A percentile compares a stretch with the other conserved stretches of the same genome.
phyloP scores from a whole-genome alignment of 1,140 invertebrate species.

The Drosophila neocordata region DNA sequence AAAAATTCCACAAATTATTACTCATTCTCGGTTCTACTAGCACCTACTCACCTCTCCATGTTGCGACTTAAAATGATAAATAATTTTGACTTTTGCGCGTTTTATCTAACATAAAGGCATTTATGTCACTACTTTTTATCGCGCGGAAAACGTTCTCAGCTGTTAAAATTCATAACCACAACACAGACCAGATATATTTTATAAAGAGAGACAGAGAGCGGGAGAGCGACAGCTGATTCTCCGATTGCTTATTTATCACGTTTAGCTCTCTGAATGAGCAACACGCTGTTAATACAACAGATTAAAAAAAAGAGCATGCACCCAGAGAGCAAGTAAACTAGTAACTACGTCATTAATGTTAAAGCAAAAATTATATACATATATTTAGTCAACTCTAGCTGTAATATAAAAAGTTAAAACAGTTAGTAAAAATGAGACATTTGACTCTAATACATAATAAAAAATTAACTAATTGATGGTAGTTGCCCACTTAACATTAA shows the following conservation, averaged over 20 bases:
- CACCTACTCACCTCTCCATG: conserved; percentile 45
- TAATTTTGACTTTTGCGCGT: conserved; percentile 1
- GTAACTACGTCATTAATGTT: not conserved
- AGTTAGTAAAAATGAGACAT: too few species aligned
- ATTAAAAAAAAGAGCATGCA: not conserved
- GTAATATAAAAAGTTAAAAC: too few species aligned
- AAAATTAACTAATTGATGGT: too few species aligned
- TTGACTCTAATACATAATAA: too few species aligned
- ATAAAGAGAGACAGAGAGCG: not conserved
- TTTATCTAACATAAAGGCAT: conserved; percentile 50
- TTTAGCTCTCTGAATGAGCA: not conserved
- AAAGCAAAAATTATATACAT: not conserved
- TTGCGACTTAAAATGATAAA: conserved; percentile 23
- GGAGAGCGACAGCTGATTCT: conserved; percentile 45
- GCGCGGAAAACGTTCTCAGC: conserved; percentile 7
- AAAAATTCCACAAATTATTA: not conserved
- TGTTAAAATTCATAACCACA: conserved; percentile 12
- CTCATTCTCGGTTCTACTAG: not conserved
- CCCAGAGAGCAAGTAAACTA: not conserved
- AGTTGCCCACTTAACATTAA: not conserved
- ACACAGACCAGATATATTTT: not conserved
- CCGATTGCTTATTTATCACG: conserved; percentile 18
- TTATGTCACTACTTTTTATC: conserved; percentile 39
- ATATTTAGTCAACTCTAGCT: not conserved
- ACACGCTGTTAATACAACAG: not conserved